Base-by-base conservation (phyloP, 2,888 invertebrate species). In the Oithona nana region DNA sequence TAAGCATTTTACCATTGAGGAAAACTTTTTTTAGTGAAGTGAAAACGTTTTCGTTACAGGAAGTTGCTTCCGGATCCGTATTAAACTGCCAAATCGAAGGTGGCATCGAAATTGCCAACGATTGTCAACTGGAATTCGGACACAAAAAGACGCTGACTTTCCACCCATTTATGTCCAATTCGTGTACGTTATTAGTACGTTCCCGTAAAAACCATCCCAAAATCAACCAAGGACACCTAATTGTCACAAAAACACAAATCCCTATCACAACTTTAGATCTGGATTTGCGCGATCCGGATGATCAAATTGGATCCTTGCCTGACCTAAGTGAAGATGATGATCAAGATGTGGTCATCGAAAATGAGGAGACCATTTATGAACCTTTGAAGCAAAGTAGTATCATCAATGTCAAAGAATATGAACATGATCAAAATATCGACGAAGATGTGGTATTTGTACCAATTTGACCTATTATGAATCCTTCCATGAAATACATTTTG, bases 61-160 rank as follows among this genome's bases (percentile, higher is more conserved):
- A 57, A 29, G 28, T 57, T 28, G n/a, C 57, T 1, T n/a, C 24
- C 20, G 28, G 20, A 29, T 28, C 57, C 20, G 29, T 11, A 2
- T 28, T 57, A 20, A 57, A n/a, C 13, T 28, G 24, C 28, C 1
- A n/a, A 1, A 57, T 57, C 20, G 57, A 57, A 4, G 28, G 30
- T 2, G 57, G 28, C 57, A 29, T 57, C 28, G 26, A 57, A 20
- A 28, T 57, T 3, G 57, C 57, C 28, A 57, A 57, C 11, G 57
- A 57, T 29, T 57, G 57, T 20, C 57, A 57, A 28, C 24, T 57
- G n/a, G 57, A 57, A n/a, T 57, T 28, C 1, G 57, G 57, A 26
- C 29, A 28, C 28, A 57, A n/a, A n/a, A 28, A n/a, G 16, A 57
- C 28, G 28, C 51, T 60, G 50, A 22, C n/a, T 8, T 60, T 60